phyloP scores from a whole-genome alignment of 2,888 invertebrate genomes.

The Coremacera marginata region DNA sequence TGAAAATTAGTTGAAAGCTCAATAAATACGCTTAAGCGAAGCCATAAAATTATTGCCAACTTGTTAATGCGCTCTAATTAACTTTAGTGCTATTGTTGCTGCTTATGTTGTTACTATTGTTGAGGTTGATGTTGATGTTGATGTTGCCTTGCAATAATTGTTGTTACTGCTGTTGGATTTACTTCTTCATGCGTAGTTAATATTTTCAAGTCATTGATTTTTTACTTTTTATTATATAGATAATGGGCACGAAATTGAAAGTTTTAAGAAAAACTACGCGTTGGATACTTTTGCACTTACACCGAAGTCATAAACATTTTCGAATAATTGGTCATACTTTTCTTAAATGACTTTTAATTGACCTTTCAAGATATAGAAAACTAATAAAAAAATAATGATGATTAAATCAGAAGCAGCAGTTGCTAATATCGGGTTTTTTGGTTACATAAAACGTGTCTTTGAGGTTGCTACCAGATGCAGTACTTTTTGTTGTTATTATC shows the following conservation, averaged over 20 bases:
- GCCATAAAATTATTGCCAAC: slow-evolving; percentile 22
- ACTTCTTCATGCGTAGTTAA: background rate
- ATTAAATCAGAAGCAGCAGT: background rate
- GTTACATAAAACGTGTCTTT: slow-evolving; percentile 4
- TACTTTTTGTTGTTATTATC: background rate
- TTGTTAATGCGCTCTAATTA: slow-evolving; percentile 37
- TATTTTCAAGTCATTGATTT: background rate
- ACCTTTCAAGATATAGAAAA: background rate
- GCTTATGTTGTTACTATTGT: background rate
- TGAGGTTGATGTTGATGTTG: background rate
- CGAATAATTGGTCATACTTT: background rate
- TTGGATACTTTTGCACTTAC: background rate
- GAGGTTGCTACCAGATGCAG: background rate
- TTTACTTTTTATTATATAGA: background rate
- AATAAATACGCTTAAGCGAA: slow-evolving; percentile 24
- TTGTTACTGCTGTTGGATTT: background rate
- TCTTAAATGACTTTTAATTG: background rate
- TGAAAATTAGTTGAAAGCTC: slow-evolving; percentile 18
- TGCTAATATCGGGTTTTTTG: background rate
- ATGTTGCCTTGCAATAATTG: background rate
- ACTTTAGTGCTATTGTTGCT: slow-evolving; percentile 22
- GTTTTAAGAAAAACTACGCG: no score
- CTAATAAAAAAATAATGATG: background rate
- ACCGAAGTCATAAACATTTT: background rate
- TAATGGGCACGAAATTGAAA: background rate